Evolutionary conservation across 1,140 invertebrate species (phyloP).

Genomic region (Agraylea sexmaculata): DNA sequence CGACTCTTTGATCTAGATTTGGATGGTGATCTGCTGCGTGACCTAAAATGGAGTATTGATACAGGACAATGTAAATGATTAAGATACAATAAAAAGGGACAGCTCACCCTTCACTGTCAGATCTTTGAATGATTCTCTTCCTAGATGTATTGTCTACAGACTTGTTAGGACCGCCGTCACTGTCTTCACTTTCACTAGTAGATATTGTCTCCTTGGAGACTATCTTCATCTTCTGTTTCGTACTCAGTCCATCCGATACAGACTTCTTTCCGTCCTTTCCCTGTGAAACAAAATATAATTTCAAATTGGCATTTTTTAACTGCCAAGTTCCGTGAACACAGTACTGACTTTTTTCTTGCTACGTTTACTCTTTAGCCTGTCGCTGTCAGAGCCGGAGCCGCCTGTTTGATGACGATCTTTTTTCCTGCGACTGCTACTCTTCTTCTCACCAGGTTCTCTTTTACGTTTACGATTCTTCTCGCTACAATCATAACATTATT

Average conservation of each 20-base stretch:
- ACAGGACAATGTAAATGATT: neutral
- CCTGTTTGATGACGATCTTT: constrained; percentile 24
- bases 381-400: constrained; percentile 51
- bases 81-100: neutral
- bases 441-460: constrained; percentile 37
- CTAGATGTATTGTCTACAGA: constrained; percentile 27
- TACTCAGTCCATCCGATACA: constrained; percentile 54
- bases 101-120: constrained; percentile 33
- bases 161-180: constrained; percentile 32
- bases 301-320: too few relatives aligned
- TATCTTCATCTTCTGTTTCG: constrained; percentile 77
- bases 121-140: constrained; percentile 36
- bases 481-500: constrained; percentile 20
- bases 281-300: constrained; percentile 19
- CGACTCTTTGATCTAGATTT: constrained; percentile 24
- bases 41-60: neutral
- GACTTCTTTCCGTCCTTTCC: constrained; percentile 34
- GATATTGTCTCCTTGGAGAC: constrained; percentile 93
- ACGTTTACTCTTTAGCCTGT: constrained; percentile 46
- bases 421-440: constrained; percentile 28
- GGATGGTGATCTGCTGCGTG: constrained; percentile 9
- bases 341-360: constrained; percentile 41
- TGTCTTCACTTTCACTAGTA: constrained; percentile 77
- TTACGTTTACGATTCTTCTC: constrained; percentile 40
- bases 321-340: too few relatives aligned